Percentiles rank a stretch among this genome's conserved stretches.
These are phyloP conservation scores for Nyctibius bracteatus DNA, from an alignment of 2,113 vertebrate species.

Conservation along the genomic window DNA sequence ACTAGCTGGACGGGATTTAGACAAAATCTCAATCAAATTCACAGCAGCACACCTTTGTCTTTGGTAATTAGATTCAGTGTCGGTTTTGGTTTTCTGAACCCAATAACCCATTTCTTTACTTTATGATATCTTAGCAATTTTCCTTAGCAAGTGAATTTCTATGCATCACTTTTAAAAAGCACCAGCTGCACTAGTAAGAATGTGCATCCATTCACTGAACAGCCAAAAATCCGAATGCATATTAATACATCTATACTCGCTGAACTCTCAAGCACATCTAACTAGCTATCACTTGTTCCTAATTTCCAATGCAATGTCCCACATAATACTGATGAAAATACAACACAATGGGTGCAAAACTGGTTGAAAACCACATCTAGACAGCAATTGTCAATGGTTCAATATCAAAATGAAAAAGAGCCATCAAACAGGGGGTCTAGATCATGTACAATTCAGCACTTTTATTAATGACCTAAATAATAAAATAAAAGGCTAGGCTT, in stretches of 20 bases:
- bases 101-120: slow-evolving; percentile 40
- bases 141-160: slow-evolving; percentile 54
- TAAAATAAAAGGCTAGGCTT: not conserved
- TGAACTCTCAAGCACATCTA: slow-evolving; percentile 10
- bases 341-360: not conserved
- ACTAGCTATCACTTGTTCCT: not conserved
- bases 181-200: slow-evolving; percentile 50
- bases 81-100: slow-evolving; percentile 36
- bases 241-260: not conserved
- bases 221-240: slow-evolving; percentile 16
- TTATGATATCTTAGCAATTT: slow-evolving; percentile 46
- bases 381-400: not conserved
- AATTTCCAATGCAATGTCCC: not conserved
- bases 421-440: not conserved
- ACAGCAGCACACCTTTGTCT: slow-evolving; percentile 1
- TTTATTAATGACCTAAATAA: not conserved
- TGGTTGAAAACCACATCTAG: not conserved
- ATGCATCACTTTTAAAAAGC: slow-evolving; percentile 24
- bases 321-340: not conserved
- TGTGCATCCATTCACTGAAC: slow-evolving; percentile 26
- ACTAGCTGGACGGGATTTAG: slow-evolving; percentile 26
- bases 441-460: not conserved
- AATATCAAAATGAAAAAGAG: not conserved
- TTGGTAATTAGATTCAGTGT: slow-evolving; percentile 9
- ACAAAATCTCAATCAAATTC: slow-evolving; percentile 47